A percentile compares a stretch with the other conserved stretches of the same genome.
Conservation (phyloP, 2,797 vertebrate genomes). For the Pyrocephalus nanus region DNA sequence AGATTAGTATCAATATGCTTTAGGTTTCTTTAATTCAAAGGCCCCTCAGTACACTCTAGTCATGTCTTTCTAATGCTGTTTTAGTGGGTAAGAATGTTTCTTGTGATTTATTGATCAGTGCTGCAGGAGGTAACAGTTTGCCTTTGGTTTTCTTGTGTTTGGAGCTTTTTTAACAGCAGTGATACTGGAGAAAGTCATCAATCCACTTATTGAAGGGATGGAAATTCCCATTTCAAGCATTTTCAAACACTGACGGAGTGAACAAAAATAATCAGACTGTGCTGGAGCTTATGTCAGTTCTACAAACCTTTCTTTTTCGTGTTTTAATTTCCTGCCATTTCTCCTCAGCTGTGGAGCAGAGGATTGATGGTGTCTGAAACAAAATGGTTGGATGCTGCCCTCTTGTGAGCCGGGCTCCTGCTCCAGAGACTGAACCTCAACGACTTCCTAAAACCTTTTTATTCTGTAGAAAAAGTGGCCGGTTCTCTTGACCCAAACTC, state of each 20-base stretch:
- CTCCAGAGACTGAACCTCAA: neutral
- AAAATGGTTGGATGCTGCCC: slow-evolving; percentile 22
- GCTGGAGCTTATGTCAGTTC: neutral
- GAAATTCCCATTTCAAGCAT: neutral
- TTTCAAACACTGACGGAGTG: neutral
- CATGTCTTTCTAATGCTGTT: neutral
- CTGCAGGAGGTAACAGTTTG: neutral
- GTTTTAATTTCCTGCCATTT: neutral
- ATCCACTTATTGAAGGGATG: neutral
- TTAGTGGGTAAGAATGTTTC: neutral
- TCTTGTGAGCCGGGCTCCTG: neutral
- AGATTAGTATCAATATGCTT: neutral
- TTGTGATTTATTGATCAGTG: neutral
- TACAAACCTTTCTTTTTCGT: neutral
- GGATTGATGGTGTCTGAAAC: neutral
- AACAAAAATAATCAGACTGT: neutral
- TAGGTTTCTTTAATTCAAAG: neutral
- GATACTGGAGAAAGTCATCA: neutral
- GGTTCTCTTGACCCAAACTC: neutral
- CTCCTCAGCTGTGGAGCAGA: neutral
- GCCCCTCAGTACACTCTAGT: neutral
- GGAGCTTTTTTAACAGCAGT: neutral
- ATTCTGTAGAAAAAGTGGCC: neutral
- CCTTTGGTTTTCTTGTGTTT: neutral
- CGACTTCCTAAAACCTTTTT: neutral